These are phyloP conservation scores for Ladona fulva DNA, from an alignment of 1,140 invertebrate genomes.

Conservation along the genomic window DNA sequence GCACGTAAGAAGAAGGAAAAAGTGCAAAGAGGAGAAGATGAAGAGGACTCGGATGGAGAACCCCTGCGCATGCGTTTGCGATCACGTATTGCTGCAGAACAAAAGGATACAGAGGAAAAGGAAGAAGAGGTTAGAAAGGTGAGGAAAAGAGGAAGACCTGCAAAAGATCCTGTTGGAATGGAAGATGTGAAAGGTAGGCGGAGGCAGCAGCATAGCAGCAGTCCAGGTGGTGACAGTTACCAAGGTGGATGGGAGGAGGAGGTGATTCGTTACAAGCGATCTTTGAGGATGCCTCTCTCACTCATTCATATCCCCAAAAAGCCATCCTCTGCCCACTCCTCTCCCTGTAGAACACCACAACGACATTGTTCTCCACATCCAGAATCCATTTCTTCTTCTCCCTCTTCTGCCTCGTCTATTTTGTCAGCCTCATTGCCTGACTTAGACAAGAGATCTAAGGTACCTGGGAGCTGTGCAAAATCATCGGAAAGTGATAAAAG, in stretches of 20 bases:
- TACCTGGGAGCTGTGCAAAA: constrained; percentile 49
- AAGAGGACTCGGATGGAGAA: neutral
- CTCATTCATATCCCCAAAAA: constrained; percentile 58
- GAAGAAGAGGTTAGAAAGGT: constrained; percentile 17
- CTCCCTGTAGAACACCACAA: neutral
- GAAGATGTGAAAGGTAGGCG: neutral
- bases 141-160: neutral
- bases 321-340: neutral
- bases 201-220: neutral
- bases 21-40: constrained; percentile 26
- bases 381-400: constrained; percentile 19
- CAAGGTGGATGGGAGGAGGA: constrained; percentile 57
- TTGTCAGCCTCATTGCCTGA: constrained; percentile 65
- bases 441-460: constrained; percentile 51
- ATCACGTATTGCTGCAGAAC: neutral
- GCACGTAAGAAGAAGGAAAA: constrained; percentile 31
- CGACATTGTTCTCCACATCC: constrained; percentile 33
- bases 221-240: constrained; percentile 38
- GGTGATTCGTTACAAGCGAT: constrained; percentile 68
- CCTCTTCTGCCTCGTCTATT: constrained; percentile 27
- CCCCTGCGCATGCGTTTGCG: neutral
- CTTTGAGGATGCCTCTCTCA: constrained; percentile 63
- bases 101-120: constrained; percentile 15
- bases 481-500: constrained; percentile 37
- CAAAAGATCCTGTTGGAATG: neutral